Conservation (phyloP, 2,113 vertebrate species). For the Pholis gunnellus region DNA sequence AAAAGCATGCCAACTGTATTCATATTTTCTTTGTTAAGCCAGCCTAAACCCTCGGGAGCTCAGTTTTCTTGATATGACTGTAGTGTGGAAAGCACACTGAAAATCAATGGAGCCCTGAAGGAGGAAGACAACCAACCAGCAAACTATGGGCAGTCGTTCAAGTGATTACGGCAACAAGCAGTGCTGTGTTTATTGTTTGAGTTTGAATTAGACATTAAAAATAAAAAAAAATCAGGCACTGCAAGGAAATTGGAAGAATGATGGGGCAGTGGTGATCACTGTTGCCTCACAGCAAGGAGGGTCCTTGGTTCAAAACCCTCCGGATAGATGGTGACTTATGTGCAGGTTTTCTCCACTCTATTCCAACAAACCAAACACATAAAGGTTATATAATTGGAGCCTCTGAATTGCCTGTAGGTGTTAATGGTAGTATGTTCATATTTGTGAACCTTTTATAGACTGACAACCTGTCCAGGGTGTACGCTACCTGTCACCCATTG, state of each 20-base stretch:
- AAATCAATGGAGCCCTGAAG: constrained; percentile 29
- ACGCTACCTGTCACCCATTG: background rate
- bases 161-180: background rate
- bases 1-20: background rate
- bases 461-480: background rate
- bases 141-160: background rate
- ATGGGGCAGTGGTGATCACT: background rate
- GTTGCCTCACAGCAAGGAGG: background rate
- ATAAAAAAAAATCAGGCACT: background rate
- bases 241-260: background rate
- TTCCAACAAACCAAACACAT: background rate
- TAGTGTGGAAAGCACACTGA: background rate
- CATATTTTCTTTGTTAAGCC: background rate
- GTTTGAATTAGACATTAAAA: constrained; percentile 6
- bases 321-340: background rate
- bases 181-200: background rate
- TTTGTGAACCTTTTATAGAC: background rate
- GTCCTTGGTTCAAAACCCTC: background rate
- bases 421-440: background rate
- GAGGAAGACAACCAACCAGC: constrained; percentile 27
- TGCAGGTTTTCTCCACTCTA: background rate
- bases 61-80: background rate
- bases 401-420: background rate
- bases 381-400: background rate
- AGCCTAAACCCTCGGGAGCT: background rate